Percentiles rank a stretch among this genome's conserved stretches.
These are phyloP conservation scores for Diploptera punctata DNA, from an alignment of 2,888 invertebrate species.

Conservation along the genomic window DNA sequence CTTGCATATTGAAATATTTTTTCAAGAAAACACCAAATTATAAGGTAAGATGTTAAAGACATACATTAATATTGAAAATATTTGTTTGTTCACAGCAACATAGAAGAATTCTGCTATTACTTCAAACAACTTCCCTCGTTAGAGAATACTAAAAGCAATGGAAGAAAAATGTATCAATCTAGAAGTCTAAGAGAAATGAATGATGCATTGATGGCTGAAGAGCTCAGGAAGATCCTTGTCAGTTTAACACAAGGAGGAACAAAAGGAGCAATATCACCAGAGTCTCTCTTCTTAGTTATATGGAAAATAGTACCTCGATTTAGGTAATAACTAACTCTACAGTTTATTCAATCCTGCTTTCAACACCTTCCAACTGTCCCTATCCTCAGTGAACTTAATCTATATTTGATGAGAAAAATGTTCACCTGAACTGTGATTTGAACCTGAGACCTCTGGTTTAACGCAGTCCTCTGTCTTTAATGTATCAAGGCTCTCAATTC, in stretches of 20 bases:
- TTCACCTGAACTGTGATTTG: too few species aligned
- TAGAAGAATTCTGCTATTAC: constrained; percentile 82
- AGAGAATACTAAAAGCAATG: constrained; percentile 60
- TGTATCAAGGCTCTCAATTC: too few species aligned
- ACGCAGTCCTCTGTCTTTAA: too few species aligned
- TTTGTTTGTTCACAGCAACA: constrained; percentile 64
- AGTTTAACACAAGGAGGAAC: constrained; percentile 73
- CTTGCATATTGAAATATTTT: too few species aligned
- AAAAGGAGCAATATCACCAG: constrained; percentile 79
- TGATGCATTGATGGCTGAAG: constrained; percentile 79
- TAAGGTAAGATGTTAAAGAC: too few species aligned
- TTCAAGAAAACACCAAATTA: too few species aligned
- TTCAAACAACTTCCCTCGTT: constrained; percentile 78
- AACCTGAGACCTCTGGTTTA: too few species aligned
- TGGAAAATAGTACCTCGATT: constrained; percentile 87
- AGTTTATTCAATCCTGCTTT: too few species aligned
- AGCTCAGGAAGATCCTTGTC: constrained; percentile 77
- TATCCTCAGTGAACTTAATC: too few species aligned
- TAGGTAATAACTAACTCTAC: constrained; percentile 53
- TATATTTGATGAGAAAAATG: too few species aligned
- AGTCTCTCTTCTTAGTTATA: constrained; percentile 80
- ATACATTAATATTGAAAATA: too few species aligned
- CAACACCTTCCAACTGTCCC: too few species aligned
- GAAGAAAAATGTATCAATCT: constrained; percentile 65
- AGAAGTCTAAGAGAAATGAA: constrained; percentile 67